Evolutionary conservation across 2,888 invertebrate genomes (phyloP).

Genomic region (Caenorhabditis drosophilae): DNA sequence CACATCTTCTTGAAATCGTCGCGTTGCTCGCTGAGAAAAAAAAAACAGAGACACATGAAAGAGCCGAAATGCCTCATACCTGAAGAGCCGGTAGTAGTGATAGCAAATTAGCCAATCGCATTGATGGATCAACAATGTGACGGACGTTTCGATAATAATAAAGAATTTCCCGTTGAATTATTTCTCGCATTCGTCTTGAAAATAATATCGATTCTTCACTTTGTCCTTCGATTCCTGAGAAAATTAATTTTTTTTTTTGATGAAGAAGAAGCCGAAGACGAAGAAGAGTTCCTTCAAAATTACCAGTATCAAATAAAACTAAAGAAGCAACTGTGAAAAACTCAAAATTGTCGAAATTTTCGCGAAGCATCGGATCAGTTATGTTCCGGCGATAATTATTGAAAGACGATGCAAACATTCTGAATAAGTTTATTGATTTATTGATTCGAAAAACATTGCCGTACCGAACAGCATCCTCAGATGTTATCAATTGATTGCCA

Average conservation of each 20-base stretch:
- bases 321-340: slow-evolving; percentile 41
- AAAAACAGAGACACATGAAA: not conserved
- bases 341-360: slow-evolving; percentile 35
- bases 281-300: too few relatives aligned
- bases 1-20: slow-evolving; percentile 50
- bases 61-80: slow-evolving; percentile 8
- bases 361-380: slow-evolving; percentile 40
- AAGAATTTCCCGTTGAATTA: slow-evolving; percentile 33
- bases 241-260: not conserved
- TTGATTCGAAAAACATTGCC: not conserved
- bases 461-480: slow-evolving; percentile 43
- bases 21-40: slow-evolving; percentile 40
- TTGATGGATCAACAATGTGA: slow-evolving; percentile 29
- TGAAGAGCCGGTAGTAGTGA: slow-evolving; percentile 41
- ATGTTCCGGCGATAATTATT: slow-evolving; percentile 43
- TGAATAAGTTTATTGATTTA: slow-evolving; percentile 1
- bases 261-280: too few relatives aligned
- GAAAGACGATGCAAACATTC: slow-evolving; percentile 46
- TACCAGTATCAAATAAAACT: slow-evolving; percentile 47
- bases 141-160: slow-evolving; percentile 38
- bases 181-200: slow-evolving; percentile 20
- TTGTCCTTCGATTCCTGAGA: slow-evolving; percentile 42
- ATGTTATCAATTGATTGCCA: slow-evolving; percentile 41
- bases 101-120: slow-evolving; percentile 39
- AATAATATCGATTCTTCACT: slow-evolving; percentile 33